Evolutionary conservation across 2,888 invertebrate species (phyloP).

Genomic region (Ellobium chinense): DNA sequence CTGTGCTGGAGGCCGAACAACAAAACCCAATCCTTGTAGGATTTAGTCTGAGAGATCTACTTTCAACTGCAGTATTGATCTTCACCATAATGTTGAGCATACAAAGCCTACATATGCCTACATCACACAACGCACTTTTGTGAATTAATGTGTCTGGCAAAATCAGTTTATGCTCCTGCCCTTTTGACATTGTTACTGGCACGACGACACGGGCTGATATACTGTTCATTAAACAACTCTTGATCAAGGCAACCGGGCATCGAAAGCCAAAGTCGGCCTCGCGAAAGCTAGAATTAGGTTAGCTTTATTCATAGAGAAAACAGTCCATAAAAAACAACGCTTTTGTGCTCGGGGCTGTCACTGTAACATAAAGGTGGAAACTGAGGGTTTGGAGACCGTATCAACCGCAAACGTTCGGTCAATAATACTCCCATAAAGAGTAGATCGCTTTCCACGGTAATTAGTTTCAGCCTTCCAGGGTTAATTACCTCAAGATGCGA

Average conservation of each 20-base stretch:
- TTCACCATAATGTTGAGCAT: no score
- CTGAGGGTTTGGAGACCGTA: neutral
- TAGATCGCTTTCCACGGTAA: neutral
- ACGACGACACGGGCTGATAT: neutral
- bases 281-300: neutral
- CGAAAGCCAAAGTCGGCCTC: neutral
- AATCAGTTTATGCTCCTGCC: neutral
- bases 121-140: no score
- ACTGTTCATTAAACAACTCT: constrained; percentile 14
- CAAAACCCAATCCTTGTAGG: no score
- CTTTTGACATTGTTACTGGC: neutral
- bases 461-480: neutral
- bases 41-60: no score
- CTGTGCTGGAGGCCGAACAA: no score
- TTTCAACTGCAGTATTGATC: no score
- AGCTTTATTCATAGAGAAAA: constrained; percentile 7
- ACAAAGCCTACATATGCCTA: no score
- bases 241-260: neutral
- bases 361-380: neutral
- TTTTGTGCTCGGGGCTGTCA: neutral
- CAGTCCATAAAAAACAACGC: neutral
- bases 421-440: neutral
- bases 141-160: neutral
- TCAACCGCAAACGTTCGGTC: neutral
- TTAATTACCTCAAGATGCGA: constrained; percentile 1